phyloP scores from a whole-genome alignment of 2,113 vertebrate species.

The Amphilophus citrinellus region DNA sequence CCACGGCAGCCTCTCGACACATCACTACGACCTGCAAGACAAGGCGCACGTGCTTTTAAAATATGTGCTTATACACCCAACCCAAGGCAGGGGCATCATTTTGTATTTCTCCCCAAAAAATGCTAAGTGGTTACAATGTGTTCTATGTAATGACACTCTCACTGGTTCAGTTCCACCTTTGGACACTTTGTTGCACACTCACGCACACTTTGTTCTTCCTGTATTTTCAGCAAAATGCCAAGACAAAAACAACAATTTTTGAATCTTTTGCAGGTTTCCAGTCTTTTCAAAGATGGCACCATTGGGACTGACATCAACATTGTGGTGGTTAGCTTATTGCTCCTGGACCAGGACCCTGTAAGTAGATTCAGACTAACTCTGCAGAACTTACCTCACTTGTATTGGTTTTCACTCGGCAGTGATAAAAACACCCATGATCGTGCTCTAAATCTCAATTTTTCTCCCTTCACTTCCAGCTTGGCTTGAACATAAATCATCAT shows the following conservation, averaged over 20 bases:
- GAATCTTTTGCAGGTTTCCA: slow-evolving; percentile 87
- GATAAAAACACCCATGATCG: neutral
- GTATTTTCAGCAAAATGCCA: neutral
- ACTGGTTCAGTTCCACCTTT: neutral
- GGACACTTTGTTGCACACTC: neutral
- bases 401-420: neutral
- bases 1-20: neutral
- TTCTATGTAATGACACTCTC: rapidly evolving
- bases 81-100: neutral
- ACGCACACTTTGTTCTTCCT: neutral
- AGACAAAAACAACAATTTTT: neutral
- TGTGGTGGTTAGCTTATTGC: slow-evolving; percentile 93
- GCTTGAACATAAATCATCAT: slow-evolving; percentile 92
- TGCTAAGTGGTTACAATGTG: rapidly evolving
- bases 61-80: no score
- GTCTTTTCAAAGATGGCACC: slow-evolving; percentile 97
- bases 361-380: slow-evolving; percentile 66
- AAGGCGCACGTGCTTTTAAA: neutral
- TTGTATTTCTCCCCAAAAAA: neutral
- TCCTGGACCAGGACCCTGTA: slow-evolving; percentile 97
- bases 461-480: slow-evolving; percentile 81
- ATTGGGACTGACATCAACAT: slow-evolving; percentile 98
- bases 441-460: neutral
- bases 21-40: neutral
- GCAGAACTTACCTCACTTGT: neutral